Evolutionary conservation across 2,113 vertebrate genomes (phyloP).

Genomic region (Ictidomys tridecemlineatus): DNA sequence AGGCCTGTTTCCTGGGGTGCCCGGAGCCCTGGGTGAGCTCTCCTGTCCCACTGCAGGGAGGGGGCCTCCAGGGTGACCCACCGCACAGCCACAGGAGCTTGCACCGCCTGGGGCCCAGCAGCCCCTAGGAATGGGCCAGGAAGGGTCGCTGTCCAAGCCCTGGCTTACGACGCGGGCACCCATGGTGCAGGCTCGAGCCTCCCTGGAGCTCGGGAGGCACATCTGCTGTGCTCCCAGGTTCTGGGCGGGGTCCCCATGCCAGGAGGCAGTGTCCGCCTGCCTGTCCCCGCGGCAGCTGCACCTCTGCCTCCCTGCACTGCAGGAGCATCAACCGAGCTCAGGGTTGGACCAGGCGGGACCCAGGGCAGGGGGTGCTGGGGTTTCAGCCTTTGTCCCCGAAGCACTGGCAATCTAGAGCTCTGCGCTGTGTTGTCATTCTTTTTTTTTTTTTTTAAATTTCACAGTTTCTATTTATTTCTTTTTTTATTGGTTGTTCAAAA

Average conservation of each 20-base stretch:
- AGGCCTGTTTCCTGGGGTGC: not conserved
- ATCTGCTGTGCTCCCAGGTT: too few species aligned
- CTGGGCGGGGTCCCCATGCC: not conserved
- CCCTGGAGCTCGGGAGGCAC: too few species aligned
- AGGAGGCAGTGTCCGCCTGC: not conserved
- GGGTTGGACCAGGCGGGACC: not conserved
- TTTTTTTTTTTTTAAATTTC: too few species aligned
- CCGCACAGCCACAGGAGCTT: too few species aligned
- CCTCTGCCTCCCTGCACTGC: too few species aligned
- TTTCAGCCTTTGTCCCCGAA: not conserved
- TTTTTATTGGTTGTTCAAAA: too few species aligned
- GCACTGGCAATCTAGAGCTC: too few species aligned
- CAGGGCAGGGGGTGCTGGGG: rapidly evolving
- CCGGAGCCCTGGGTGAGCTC: not conserved
- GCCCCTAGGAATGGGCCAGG: not conserved
- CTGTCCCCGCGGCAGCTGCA: not conserved
- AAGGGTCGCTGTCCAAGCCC: not conserved
- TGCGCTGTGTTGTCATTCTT: not conserved
- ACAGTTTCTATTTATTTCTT: too few species aligned
- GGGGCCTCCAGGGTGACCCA: not conserved
- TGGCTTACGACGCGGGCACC: not conserved
- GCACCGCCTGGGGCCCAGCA: too few species aligned
- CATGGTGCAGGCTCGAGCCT: not conserved
- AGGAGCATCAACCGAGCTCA: not conserved
- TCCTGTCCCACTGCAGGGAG: too few species aligned